These are phyloP conservation scores for Stenopsyche tienmushanensis DNA, from an alignment of 1,140 invertebrate species.

Conservation along the genomic window DNA sequence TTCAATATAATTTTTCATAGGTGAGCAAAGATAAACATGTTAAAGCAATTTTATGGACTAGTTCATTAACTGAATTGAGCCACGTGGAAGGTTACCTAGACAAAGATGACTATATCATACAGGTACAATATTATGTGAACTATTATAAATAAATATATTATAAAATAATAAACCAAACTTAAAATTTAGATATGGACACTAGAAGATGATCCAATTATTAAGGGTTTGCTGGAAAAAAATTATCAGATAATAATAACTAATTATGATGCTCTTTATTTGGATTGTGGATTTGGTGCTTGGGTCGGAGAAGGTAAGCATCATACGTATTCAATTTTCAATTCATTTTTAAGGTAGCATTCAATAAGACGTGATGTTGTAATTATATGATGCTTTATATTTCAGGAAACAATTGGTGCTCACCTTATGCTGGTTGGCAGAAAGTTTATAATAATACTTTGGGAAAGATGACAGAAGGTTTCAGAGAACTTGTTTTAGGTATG, in stretches of 20 bases:
- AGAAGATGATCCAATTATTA: constrained; percentile 61
- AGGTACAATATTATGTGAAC: constrained; percentile 46
- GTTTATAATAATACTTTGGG: constrained; percentile 76
- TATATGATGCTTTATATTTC: constrained; percentile 38
- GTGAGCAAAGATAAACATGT: constrained; percentile 59
- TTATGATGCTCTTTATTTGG: constrained; percentile 80
- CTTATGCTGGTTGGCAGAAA: constrained; percentile 86
- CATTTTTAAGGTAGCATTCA: background rate
- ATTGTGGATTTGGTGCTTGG: constrained; percentile 76
- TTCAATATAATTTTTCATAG: constrained; percentile 40
- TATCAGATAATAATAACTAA: constrained; percentile 80
- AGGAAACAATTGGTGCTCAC: constrained; percentile 83
- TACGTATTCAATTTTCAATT: constrained; percentile 17
- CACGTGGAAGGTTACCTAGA: constrained; percentile 68
- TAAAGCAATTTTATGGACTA: constrained; percentile 79
- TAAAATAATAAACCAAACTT: background rate
- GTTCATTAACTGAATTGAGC: constrained; percentile 67
- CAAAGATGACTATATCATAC: constrained; percentile 75
- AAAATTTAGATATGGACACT: constrained; percentile 70
- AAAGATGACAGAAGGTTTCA: constrained; percentile 57
- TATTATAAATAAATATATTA: background rate
- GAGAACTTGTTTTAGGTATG: constrained; percentile 58
- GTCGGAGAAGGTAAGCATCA: constrained; percentile 56
- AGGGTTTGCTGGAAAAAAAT: constrained; percentile 66
- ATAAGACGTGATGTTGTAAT: background rate